These are phyloP conservation scores for Pygoscelis antarcticus DNA, from an alignment of 2,113 vertebrate species.

Conservation along the genomic window DNA sequence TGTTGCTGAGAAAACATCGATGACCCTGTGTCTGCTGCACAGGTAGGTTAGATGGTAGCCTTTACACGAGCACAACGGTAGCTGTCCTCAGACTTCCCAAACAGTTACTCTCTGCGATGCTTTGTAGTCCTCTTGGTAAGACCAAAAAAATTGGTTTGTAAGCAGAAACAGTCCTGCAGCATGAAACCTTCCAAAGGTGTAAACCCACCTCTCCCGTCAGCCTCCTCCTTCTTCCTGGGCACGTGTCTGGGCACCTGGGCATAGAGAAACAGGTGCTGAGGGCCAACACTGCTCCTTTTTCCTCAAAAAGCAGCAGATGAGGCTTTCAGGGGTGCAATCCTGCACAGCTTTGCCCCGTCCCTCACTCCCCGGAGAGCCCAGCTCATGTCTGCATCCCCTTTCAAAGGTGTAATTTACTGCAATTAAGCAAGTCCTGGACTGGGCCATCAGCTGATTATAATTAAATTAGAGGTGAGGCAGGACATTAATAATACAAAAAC, in stretches of 20 bases:
- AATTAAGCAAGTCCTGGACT: not conserved
- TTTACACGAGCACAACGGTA: not conserved
- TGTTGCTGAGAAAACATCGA: not conserved
- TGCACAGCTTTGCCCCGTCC: not conserved
- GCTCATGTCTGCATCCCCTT: not conserved
- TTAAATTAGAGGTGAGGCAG: slow-evolving; percentile 1
- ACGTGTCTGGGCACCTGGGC: not conserved
- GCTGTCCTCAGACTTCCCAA: not conserved
- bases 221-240: not conserved
- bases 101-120: not conserved
- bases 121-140: not conserved
- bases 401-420: slow-evolving; percentile 21
- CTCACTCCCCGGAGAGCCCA: not conserved
- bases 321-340: not conserved
- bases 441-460: not conserved
- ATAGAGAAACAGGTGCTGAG: not conserved
- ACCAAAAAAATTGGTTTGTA: not conserved
- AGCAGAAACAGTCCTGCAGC: not conserved
- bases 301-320: not conserved
- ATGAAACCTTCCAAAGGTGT: not conserved
- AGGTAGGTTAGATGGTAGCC: not conserved
- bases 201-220: not conserved
- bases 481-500: not conserved
- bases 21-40: not conserved
- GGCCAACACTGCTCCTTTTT: not conserved